phyloP scores from a whole-genome alignment of 2,113 vertebrate genomes.

The Mobula hypostoma region DNA sequence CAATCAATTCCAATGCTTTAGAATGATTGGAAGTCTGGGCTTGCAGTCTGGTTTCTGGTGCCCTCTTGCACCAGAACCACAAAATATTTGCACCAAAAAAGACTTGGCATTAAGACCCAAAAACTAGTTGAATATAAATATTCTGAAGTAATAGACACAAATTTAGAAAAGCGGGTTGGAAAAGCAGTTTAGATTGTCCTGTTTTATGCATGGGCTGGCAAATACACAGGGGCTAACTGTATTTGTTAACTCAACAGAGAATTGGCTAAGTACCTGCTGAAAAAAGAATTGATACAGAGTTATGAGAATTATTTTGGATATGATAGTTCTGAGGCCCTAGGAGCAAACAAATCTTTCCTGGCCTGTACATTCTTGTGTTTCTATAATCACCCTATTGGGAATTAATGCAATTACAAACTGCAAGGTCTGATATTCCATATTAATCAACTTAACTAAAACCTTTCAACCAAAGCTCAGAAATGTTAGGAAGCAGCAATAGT shows the following conservation, averaged over 20 bases:
- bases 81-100: background rate
- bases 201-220: background rate
- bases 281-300: background rate
- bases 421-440: background rate
- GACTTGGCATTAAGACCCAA: background rate
- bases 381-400: background rate
- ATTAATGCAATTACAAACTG: slow-evolving; percentile 25
- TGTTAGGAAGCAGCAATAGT: background rate
- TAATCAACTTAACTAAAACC: slow-evolving; percentile 23
- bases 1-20: background rate
- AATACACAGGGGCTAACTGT: background rate
- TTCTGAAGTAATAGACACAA: background rate
- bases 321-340: background rate
- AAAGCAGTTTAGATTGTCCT: background rate
- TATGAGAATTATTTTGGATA: background rate
- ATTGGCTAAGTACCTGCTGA: background rate
- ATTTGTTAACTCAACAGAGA: slow-evolving; percentile 1
- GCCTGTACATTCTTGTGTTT: slow-evolving; percentile 4
- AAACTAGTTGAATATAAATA: background rate
- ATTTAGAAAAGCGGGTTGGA: background rate
- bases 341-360: background rate
- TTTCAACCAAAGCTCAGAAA: background rate
- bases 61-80: too few species aligned
- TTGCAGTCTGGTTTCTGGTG: background rate
- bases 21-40: background rate